These are phyloP conservation scores for Pithys albifrons DNA, from an alignment of 2,113 vertebrate genomes.

Conservation along the genomic window DNA sequence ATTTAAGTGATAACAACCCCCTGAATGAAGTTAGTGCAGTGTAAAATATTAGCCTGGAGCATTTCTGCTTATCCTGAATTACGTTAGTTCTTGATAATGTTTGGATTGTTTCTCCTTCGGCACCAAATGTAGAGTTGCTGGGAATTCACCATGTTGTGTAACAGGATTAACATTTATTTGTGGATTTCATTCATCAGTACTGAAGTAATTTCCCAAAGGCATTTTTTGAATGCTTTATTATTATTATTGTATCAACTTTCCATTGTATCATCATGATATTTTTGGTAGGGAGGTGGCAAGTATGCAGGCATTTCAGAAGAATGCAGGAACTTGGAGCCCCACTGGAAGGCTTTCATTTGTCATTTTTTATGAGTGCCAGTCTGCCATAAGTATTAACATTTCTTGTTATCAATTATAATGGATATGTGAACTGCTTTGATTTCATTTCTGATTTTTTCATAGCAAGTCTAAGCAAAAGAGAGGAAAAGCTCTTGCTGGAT, in stretches of 20 bases:
- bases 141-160: slow-evolving; percentile 34
- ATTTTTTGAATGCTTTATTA: slow-evolving; percentile 42
- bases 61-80: background rate
- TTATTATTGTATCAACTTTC: slow-evolving; percentile 45
- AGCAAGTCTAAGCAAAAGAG: background rate
- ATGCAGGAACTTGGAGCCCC: background rate
- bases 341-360: background rate
- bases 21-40: background rate
- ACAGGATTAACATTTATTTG: slow-evolving; percentile 26
- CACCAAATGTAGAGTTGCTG: slow-evolving; percentile 1
- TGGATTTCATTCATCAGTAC: slow-evolving; percentile 36
- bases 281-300: slow-evolving; percentile 29
- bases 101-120: background rate
- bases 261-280: slow-evolving; percentile 41
- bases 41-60: background rate
- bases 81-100: background rate
- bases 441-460: background rate
- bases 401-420: background rate
- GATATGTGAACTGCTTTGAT: background rate
- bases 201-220: slow-evolving; percentile 55
- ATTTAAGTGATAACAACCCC: background rate
- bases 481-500: background rate
- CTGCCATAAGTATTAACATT: background rate
- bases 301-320: slow-evolving; percentile 14
- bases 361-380: background rate